Base-by-base conservation (phyloP, 2,888 invertebrate species). In the Nephrotoma appendiculata region DNA sequence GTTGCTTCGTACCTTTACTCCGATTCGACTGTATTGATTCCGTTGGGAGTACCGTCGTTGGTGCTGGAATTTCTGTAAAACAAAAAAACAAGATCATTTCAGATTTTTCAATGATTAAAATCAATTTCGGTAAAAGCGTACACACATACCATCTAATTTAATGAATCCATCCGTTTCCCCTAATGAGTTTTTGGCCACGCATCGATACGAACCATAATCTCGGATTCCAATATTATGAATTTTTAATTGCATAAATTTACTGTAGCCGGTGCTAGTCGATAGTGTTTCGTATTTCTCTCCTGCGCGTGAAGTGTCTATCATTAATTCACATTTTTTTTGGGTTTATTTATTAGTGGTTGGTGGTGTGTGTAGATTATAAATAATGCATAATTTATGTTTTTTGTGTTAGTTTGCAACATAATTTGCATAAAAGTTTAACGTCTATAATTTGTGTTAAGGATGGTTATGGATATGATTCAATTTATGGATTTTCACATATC, bases 151-250 rank as follows among this genome's bases (percentile, higher is more conserved):
- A 92, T 97, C 97, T 88, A 97, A 93, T 92, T 96, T 96, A 90
- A 97, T 97, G 89, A 96, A 94, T 86, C 97, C 97, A 91, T 97
- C 97, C 71, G 97, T 97, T 91, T 96, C 96, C 87, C 97, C 97
- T 52, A 97, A 93, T 83, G 97, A 97, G 92, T 98, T 98, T 92
- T 97, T 98, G 86, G 97, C 97, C 88, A 97, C 96, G 91, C 97
- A 97, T 91, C 96, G 96, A 93, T 97, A 97, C 86, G 96, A 96
- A 87, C 97, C 97, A 91, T 97, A 97, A 92, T 97, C 97, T 89
- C 93, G 94, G 87, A 93, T 93, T 86, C 95, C 94, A 88, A 97
- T 95, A 91, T 95, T 95, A 87, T 96, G 94, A 91, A 98, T 96
- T 92, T 97, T 97, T 90, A 98, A 93, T 93, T 95, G 96, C 97